Conservation (phyloP, 2,113 vertebrate species). For the Bubalus kerabau region DNA sequence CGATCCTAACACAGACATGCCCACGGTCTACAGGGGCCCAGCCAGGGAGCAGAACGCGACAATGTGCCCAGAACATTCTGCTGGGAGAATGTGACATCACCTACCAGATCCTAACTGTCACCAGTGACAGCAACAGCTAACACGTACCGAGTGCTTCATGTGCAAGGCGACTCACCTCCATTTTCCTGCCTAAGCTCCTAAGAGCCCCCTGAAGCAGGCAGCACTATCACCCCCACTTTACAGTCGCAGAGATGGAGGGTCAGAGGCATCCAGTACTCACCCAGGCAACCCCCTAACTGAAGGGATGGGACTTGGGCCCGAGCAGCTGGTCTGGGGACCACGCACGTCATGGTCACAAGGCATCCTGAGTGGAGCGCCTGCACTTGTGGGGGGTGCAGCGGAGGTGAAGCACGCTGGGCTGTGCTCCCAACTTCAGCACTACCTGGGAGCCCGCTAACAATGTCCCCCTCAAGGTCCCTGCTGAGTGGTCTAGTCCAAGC, state of each 20-base stretch:
- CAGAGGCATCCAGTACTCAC: not conserved
- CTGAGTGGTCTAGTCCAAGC: not conserved
- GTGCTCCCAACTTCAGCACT: no score
- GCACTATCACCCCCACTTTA: accelerated
- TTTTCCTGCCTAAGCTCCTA: not conserved
- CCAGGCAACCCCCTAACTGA: no score
- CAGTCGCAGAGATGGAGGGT: not conserved
- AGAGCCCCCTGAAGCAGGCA: not conserved
- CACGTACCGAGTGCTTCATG: accelerated
- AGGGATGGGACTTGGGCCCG: accelerated
- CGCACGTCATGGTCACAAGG: accelerated
- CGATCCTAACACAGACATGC: not conserved
- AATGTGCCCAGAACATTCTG: not conserved
- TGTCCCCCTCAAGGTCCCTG: accelerated
- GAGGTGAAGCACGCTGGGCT: not conserved
- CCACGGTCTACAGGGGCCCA: not conserved
- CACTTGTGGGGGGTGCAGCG: accelerated
- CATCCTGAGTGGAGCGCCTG: accelerated
- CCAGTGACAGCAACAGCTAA: not conserved
- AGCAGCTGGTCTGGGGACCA: not conserved
- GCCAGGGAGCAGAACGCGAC: not conserved
- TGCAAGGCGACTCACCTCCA: accelerated
- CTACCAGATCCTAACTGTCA: not conserved
- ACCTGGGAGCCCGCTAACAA: not conserved
- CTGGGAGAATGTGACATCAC: not conserved